Conservation (phyloP, 2,888 invertebrate genomes). For the Cecidostiba fungosa region DNA sequence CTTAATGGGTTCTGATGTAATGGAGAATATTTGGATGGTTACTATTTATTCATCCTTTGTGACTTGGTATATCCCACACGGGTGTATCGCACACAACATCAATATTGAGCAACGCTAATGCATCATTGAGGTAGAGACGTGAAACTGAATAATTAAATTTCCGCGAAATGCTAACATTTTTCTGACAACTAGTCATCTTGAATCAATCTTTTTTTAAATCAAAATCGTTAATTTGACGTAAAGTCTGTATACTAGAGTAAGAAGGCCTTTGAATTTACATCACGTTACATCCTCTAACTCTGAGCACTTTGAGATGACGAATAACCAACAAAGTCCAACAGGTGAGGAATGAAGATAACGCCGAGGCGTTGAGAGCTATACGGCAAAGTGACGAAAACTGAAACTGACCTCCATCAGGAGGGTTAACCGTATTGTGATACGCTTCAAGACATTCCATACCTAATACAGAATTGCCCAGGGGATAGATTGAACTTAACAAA, state of each 20-base stretch:
- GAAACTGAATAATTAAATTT: neutral
- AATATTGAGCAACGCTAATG: slow-evolving; percentile 32
- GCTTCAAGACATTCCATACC: neutral
- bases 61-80: neutral
- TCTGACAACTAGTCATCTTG: too few relatives aligned
- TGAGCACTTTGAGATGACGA: neutral
- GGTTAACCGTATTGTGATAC: slow-evolving; percentile 2
- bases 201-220: too few relatives aligned
- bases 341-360: slow-evolving; percentile 2
- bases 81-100: neutral
- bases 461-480: neutral
- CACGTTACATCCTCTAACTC: neutral
- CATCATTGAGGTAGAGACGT: neutral
- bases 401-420: slow-evolving; percentile 14
- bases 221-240: too few relatives aligned
- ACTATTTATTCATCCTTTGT: slow-evolving; percentile 11
- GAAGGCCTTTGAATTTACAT: neutral
- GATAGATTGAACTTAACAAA: neutral
- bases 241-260: too few relatives aligned
- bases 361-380: neutral
- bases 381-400: slow-evolving; percentile 8
- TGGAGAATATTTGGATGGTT: neutral
- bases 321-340: neutral
- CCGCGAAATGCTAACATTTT: neutral
- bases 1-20: neutral